Evolutionary conservation across 1,140 invertebrate genomes (phyloP).

Genomic region (Cotesia vestalis): DNA sequence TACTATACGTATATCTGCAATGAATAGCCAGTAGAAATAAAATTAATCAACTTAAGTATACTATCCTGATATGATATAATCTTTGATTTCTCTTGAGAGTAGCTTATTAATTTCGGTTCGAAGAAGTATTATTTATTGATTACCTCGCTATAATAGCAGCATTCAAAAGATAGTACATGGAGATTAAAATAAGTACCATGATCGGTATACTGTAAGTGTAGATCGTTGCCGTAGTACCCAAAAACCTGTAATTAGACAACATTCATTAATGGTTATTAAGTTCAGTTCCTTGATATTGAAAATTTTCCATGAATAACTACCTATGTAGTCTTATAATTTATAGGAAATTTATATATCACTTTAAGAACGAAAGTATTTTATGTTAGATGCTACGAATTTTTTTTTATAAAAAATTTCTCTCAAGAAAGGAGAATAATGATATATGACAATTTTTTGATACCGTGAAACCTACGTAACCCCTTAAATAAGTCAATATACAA

Average conservation of each 20-base stretch:
- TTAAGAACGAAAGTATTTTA: too few species aligned
- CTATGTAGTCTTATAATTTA: too few species aligned
- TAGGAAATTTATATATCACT: too few species aligned
- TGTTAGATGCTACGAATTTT: too few species aligned
- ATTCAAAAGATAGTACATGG: constrained; percentile 61
- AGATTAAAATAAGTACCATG: constrained; percentile 55
- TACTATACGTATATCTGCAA: constrained; percentile 58
- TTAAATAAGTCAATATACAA: not conserved
- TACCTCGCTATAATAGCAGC: constrained; percentile 65
- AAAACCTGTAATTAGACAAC: constrained; percentile 56
- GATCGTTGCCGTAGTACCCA: constrained; percentile 62
- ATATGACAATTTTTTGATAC: too few species aligned
- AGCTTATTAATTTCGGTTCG: constrained; percentile 14
- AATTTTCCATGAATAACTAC: too few species aligned
- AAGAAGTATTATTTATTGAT: constrained; percentile 33
- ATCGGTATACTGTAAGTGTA: constrained; percentile 64
- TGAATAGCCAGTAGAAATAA: not conserved
- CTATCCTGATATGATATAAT: constrained; percentile 30
- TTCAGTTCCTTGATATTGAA: too few species aligned
- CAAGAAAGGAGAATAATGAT: too few species aligned
- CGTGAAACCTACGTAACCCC: too few species aligned
- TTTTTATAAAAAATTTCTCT: too few species aligned
- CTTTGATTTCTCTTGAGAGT: constrained; percentile 11
- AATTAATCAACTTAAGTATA: not conserved
- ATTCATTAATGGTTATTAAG: too few species aligned